Conservation (phyloP, 2,888 invertebrate genomes). For the Bruchidius siliquastri region DNA sequence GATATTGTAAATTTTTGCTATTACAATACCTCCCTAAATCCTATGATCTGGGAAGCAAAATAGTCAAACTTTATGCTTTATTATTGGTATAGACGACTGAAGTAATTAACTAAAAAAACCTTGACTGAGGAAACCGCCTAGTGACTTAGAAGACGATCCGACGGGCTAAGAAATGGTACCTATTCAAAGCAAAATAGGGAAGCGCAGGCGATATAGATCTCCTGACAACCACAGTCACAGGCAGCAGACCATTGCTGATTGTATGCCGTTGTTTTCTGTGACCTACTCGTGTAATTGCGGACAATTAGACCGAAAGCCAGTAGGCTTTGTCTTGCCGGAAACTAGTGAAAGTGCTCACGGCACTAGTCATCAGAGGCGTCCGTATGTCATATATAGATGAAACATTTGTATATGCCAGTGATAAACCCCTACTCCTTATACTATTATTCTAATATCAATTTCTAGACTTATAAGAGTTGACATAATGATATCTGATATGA, state of each 20-base stretch:
- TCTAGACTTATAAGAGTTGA: too few relatives aligned
- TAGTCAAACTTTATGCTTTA: too few relatives aligned
- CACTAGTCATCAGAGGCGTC: background rate
- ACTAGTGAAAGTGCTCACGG: constrained; percentile 6
- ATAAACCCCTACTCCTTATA: too few relatives aligned
- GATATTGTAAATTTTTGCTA: too few relatives aligned
- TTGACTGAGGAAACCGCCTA: background rate
- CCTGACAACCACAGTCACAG: background rate
- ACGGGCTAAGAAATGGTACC: background rate
- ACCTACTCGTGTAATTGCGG: constrained; percentile 5
- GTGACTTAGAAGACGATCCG: background rate
- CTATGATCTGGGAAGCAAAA: too few relatives aligned
- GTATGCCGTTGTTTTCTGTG: constrained; percentile 1
- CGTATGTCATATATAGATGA: background rate
- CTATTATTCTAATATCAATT: too few relatives aligned
- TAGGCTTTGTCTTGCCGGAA: constrained; percentile 3
- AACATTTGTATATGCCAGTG: too few relatives aligned
- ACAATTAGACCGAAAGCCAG: constrained; percentile 6
- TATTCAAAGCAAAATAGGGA: background rate
- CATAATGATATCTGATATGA: too few relatives aligned
- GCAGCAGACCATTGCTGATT: background rate
- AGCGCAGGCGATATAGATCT: background rate
- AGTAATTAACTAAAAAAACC: background rate
- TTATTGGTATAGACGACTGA: too few relatives aligned
- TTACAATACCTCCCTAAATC: too few relatives aligned